Conservation (phyloP, 2,888 invertebrate genomes). For the Nomada goodeniana region DNA sequence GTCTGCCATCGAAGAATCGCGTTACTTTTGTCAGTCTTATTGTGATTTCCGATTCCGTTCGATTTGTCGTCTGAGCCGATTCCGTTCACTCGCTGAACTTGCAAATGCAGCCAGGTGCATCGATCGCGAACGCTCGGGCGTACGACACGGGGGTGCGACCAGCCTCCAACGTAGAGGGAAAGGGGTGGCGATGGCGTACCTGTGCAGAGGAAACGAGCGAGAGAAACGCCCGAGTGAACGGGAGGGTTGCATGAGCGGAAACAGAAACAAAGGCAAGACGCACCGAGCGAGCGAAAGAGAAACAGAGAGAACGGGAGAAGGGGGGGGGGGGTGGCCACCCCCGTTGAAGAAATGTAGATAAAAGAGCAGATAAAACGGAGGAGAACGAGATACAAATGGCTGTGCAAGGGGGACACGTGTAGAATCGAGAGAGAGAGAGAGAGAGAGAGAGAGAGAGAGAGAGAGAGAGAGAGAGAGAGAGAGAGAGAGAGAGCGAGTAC, state of each 20-base stretch:
- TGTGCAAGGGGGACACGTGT: conserved; percentile 21
- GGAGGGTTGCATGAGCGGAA: conserved; percentile 7
- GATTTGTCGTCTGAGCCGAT: conserved; percentile 59
- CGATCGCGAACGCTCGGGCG: conserved; percentile 49
- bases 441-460: neutral
- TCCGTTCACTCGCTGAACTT: conserved; percentile 59
- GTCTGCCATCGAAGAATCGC: conserved; percentile 25
- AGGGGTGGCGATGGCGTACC: neutral
- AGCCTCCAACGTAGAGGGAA: neutral
- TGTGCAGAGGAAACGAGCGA: conserved; percentile 12
- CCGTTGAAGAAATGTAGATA: neutral
- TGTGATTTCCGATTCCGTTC: conserved; percentile 59
- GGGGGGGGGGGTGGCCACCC: neutral
- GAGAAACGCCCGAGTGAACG: neutral
- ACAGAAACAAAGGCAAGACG: conserved; percentile 32
- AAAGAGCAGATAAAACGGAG: conserved; percentile 16
- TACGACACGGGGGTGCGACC: conserved; percentile 16
- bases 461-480: too few species aligned
- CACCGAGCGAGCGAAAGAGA: conserved; percentile 26
- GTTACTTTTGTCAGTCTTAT: conserved; percentile 46
- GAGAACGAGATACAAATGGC: conserved; percentile 41
- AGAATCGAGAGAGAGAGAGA: neutral
- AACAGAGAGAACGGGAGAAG: conserved; percentile 9
- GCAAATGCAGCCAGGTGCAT: conserved; percentile 62
- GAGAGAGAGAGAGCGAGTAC: neutral